Base-by-base conservation (phyloP, 2,797 vertebrate species). In the Pterois miles region DNA sequence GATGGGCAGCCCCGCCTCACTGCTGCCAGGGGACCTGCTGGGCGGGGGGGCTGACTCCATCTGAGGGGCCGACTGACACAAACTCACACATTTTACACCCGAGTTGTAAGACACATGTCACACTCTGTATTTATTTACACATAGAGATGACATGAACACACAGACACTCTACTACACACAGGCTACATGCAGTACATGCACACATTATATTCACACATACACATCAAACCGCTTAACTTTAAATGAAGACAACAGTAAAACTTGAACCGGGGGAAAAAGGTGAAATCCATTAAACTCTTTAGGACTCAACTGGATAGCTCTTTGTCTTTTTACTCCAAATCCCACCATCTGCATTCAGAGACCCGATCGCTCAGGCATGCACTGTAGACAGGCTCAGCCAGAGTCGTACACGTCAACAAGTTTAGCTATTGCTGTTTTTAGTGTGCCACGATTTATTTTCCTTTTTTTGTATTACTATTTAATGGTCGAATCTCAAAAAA, bases 11-110 rank as follows among this genome's bases (percentile, higher is more conserved):
- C 98, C 97, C 74, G 97, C 98, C 92, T 97, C 98, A 57, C 96
- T 99, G 95, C 96, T 99, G 95, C 98, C 98, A 93, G 97, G 97
- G 93, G 97, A 99, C 96, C 97, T 99, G 94, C 96, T 99, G 86
- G 98, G 98, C 87, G 97, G 98, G 93, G 97, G 97, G 85, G 94
- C 95, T 71, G 97, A 99, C 96, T 98, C 97, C 90, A 97, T 98
- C 94, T 99, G 95, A 97, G 94, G 92, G 95, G 93, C 91, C 8
- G 48, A 85, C 77, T 69, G 74, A 90, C 75, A 71, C 71, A 79
- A 63, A 68, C 69, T 71, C 71, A 80, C 65, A 71, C 34, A 63
- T 71, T 81, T 80, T 86, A 86, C 76, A 82, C 63, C 77, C 74
- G 71, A 76, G 76, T 78, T 71, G 52, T 89, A 75, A 82, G 27